Base-by-base conservation (phyloP, 2,888 invertebrate genomes). In the Pediacus dermestoides region DNA sequence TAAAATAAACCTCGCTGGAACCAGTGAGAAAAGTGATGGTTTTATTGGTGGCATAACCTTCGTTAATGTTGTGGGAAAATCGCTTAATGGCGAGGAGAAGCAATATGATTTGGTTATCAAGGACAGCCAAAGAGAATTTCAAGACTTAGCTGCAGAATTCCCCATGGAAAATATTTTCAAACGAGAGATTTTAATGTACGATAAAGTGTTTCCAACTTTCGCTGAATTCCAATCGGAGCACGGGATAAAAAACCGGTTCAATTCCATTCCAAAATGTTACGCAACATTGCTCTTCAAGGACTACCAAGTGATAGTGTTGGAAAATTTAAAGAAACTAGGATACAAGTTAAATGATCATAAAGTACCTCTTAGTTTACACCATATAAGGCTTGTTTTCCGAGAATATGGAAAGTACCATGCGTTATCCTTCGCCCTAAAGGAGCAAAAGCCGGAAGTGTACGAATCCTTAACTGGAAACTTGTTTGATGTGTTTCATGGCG, bases 401-500 rank as follows among this genome's bases (percentile, higher is more conserved):
- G 10, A n/a, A 3, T 23, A 23, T n/a, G 23, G 4, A 3, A 23
- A 23, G 10, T 23, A 4, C 10, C 23, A 23, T 10, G 23, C 23
- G 3, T 10, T 23, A 4, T 23, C 23, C 3, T 23, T 6, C 10
- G 23, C 23, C 2, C 28, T 55, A 18, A 37, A 34, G 16, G 38
- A 49, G 6, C 46, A 48, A 22, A 37, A 48, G 12, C 49, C 44
- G 1, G 30, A 41, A 12, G 4, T 41, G n/a, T 53, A 46, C 26
- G 9, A 28, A 12, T 22, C 40, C 7, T n/a, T 53, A 2, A 23
- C 39, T 2, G 15, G 4, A 11, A 15, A 32, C 4, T 27, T 38
- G 26, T 8, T 8, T 2, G 42, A 45, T 16, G 16, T 47, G 10
- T 16, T 44, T n/a, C 6, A 18, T 6, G n/a, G n/a, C 21, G 6